These are phyloP conservation scores for Fissipunctia ypsillon DNA, from an alignment of 2,888 invertebrate genomes.

Conservation along the genomic window DNA sequence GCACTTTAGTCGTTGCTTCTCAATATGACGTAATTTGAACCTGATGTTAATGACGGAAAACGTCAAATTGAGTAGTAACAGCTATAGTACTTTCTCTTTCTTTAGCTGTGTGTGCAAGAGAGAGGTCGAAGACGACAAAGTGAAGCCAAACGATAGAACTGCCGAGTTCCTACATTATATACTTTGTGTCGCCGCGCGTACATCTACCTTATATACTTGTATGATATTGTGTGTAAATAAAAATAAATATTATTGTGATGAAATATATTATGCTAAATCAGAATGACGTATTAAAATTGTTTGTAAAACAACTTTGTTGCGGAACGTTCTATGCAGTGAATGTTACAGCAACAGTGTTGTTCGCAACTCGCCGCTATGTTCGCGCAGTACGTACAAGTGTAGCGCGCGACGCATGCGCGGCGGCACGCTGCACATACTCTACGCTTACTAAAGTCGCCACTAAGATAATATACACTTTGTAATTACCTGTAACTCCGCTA, in stretches of 20 bases:
- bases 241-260: constrained; percentile 2
- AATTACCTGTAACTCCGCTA: constrained; percentile 58
- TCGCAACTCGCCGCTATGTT: neutral
- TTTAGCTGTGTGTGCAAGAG: constrained; percentile 52
- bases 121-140: constrained; percentile 48
- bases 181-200: constrained; percentile 43
- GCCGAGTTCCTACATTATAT: constrained; percentile 65
- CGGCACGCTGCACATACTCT: constrained; percentile 45
- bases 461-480: constrained; percentile 59
- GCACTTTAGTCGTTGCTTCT: constrained; percentile 30
- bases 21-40: constrained; percentile 20
- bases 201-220: constrained; percentile 37
- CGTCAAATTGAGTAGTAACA: constrained; percentile 22
- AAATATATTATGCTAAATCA: constrained; percentile 15
- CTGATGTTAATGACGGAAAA: neutral
- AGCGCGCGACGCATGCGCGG: constrained; percentile 23
- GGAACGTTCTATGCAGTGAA: constrained; percentile 37
- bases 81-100: constrained; percentile 44
- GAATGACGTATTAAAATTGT: constrained; percentile 12
- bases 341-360: constrained; percentile 21
- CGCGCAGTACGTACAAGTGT: constrained; percentile 23
- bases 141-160: constrained; percentile 63
- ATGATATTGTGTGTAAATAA: constrained; percentile 36
- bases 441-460: constrained; percentile 64
- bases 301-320: constrained; percentile 25